phyloP scores from a whole-genome alignment of 2,888 invertebrate species.

The Drosophila longiperda region DNA sequence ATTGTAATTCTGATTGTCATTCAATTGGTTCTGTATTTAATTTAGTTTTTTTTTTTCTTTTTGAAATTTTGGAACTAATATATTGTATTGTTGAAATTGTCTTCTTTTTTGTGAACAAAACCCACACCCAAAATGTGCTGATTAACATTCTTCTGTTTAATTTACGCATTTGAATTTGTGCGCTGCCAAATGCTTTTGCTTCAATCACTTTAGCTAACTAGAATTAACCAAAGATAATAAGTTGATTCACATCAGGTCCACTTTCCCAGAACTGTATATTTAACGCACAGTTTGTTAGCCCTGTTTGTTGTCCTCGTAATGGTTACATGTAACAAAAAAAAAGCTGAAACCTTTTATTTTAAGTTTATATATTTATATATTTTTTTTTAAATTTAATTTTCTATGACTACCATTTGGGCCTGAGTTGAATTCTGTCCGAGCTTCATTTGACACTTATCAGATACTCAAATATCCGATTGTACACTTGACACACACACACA shows the following conservation, averaged over 20 bases:
- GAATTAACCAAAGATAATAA: conserved; percentile 9
- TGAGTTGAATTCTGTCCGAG: not conserved
- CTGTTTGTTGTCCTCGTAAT: conserved; percentile 16
- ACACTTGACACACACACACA: not conserved
- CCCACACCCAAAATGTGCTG: conserved; percentile 1
- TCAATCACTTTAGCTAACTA: not conserved
- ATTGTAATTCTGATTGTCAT: conserved; percentile 16
- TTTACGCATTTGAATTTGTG: conserved; percentile 4
- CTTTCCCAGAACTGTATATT: conserved; percentile 9
- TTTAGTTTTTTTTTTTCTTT: conserved; percentile 3
- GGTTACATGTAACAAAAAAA: not conserved
- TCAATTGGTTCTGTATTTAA: conserved; percentile 7
- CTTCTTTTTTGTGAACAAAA: not conserved
- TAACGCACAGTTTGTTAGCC: conserved; percentile 48
- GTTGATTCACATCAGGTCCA: conserved; percentile 1
- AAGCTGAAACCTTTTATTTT: not conserved
- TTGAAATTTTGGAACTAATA: not conserved
- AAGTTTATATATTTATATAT: not conserved
- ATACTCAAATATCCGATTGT: not conserved
- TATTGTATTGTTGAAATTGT: not conserved
- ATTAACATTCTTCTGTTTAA: conserved; percentile 19
- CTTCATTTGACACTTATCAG: not conserved
- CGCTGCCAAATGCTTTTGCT: conserved; percentile 25
- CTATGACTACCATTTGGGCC: not conserved
- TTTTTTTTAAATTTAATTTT: not conserved